Evolutionary conservation across 1,140 invertebrate genomes (phyloP).

Genomic region (Dendrolimus punctatus): DNA sequence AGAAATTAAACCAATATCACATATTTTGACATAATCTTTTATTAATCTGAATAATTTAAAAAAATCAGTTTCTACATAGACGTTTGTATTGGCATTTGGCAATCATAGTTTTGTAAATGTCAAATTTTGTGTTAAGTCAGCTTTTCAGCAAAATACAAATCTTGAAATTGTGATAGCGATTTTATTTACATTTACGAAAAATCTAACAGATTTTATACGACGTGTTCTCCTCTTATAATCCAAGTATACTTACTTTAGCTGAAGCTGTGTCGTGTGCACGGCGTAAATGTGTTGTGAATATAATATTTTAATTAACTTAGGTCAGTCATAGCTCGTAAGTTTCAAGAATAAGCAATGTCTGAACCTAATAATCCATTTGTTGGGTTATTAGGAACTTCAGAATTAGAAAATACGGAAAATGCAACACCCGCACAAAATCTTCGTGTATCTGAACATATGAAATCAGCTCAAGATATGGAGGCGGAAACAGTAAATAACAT

Average conservation of each 20-base stretch:
- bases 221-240: too few relatives aligned
- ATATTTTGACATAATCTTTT: not conserved
- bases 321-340: conserved; percentile 4
- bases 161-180: not conserved
- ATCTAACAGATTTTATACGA: too few relatives aligned
- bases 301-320: not conserved
- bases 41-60: too few relatives aligned
- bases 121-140: conserved; percentile 31
- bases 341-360: conserved; percentile 38
- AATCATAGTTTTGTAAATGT: conserved; percentile 9
- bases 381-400: conserved; percentile 47
- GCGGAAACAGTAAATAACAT: conserved; percentile 56
- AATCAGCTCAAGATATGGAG: conserved; percentile 27
- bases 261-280: too few relatives aligned
- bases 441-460: conserved; percentile 24
- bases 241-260: too few relatives aligned
- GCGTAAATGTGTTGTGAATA: not conserved
- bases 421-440: conserved; percentile 24
- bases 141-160: conserved; percentile 12
- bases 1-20: too few relatives aligned
- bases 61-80: too few relatives aligned
- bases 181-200: not conserved
- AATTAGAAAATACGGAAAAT: conserved; percentile 27
- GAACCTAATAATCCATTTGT: conserved; percentile 60
- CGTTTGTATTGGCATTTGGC: too few relatives aligned